Percentiles rank a stretch among this genome's conserved stretches.
Conservation (phyloP, 2,113 vertebrate species). For the Ctenodactylus gundi region DNA sequence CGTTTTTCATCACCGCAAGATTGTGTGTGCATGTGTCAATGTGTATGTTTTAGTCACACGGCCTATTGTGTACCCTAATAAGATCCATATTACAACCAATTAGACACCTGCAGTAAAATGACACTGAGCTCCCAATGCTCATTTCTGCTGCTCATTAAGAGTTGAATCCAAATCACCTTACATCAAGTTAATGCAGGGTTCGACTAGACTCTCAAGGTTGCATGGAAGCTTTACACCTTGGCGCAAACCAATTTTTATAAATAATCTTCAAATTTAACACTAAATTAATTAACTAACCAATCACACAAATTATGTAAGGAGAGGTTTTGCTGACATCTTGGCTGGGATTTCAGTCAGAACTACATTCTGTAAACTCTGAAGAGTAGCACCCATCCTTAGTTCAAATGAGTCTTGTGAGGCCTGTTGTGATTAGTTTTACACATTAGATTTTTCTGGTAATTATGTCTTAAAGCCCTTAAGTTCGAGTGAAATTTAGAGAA, state of each 20-base stretch:
- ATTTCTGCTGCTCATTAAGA: slow-evolving; percentile 73
- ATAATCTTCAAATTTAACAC: background rate
- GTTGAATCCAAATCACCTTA: slow-evolving; percentile 74
- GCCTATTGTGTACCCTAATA: slow-evolving; percentile 75
- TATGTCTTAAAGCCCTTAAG: slow-evolving; percentile 69
- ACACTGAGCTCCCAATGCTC: slow-evolving; percentile 42
- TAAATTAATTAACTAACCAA: slow-evolving; percentile 18
- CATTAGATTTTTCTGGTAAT: slow-evolving; percentile 71
- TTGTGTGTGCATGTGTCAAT: background rate
- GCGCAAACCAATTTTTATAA: slow-evolving; percentile 57
- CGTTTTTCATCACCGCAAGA: slow-evolving; percentile 56
- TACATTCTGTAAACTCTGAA: slow-evolving; percentile 30
- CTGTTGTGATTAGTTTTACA: slow-evolving; percentile 64
- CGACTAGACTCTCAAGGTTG: slow-evolving; percentile 46
- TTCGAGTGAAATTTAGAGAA: slow-evolving; percentile 76
- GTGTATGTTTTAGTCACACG: slow-evolving; percentile 53
- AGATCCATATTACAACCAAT: slow-evolving; percentile 72
- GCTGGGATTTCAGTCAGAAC: background rate
- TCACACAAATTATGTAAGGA: background rate
- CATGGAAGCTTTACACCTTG: slow-evolving; percentile 32
- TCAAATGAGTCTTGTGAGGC: slow-evolving; percentile 15
- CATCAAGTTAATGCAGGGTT: slow-evolving; percentile 64
- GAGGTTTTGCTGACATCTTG: background rate
- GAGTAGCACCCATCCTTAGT: background rate
- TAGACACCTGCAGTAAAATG: slow-evolving; percentile 77